Conservation (phyloP, 2,888 invertebrate genomes). For the Hyles lineata region DNA sequence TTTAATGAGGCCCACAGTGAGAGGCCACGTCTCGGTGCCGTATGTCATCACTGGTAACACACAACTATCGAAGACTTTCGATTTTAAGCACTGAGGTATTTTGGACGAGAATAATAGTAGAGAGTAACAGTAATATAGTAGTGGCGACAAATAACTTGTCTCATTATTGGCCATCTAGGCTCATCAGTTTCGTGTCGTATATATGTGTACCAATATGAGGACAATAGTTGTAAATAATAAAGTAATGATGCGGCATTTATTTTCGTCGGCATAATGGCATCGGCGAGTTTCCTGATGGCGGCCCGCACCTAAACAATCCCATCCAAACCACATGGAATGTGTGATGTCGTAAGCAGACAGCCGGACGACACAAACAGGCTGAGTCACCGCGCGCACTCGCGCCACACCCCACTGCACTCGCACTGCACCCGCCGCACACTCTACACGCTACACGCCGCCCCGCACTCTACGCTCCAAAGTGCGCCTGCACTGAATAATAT, state of each 20-base stretch:
- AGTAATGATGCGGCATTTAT: background rate
- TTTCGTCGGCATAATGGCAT: background rate
- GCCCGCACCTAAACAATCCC: background rate
- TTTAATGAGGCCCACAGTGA: too few species aligned
- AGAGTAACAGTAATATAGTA: too few species aligned
- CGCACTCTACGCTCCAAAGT: background rate
- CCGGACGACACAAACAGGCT: slow-evolving; percentile 34
- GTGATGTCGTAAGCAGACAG: slow-evolving; percentile 37
- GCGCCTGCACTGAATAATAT: background rate
- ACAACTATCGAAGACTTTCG: too few species aligned
- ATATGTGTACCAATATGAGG: background rate
- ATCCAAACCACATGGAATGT: slow-evolving; percentile 36
- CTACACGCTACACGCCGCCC: background rate
- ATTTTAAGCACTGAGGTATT: too few species aligned
- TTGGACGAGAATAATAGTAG: too few species aligned
- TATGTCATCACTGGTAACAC: too few species aligned
- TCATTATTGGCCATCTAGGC: too few species aligned
- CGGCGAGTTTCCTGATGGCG: background rate
- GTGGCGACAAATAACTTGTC: too few species aligned
- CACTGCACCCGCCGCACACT: background rate
- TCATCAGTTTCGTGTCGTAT: background rate
- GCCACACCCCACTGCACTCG: background rate
- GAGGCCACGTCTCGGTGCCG: too few species aligned
- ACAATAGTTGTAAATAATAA: background rate
- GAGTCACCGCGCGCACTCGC: slow-evolving; percentile 36